Base-by-base conservation (phyloP, 2,888 invertebrate species). In the Hyposoter didymator region DNA sequence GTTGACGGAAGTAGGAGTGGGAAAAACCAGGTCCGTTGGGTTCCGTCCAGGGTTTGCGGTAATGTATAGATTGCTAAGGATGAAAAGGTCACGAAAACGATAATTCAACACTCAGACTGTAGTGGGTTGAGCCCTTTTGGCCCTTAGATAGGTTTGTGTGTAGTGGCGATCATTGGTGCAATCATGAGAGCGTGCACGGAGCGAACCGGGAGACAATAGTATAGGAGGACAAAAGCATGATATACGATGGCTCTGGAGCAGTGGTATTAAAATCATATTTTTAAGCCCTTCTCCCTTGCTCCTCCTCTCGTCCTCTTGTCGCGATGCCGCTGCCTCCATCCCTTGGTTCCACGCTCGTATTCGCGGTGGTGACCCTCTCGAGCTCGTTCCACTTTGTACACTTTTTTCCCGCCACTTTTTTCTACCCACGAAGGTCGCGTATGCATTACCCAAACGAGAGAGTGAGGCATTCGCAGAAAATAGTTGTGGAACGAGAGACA, bases 181-280 rank as follows among this genome's bases (percentile, higher is more conserved):
- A 89, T 90, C 90, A 89, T 88, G 87, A 87, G 91, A 88, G 91
- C 88, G 87, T 78, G 78, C 64, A 66, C 85, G 88, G 88, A 90
- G 84, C 89, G 88, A 89, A 87, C 90, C 88, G 87, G 91, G 91
- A 93, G 92, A 93, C 93, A 93, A 93, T 93, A 88, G 92, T 92
- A 80, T 66, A 90, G 92, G 91, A 90, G 92, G 92, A 93, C 93
- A 93, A 93, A 93, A 92, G 93, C 92, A 88, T 93, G 93, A 93
- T 93, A 92, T 93, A 93, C 90, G 93, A 90, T 90, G 90, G 89
- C 89, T 90, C 89, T 87, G 89, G 90, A 90, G 90, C 91, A 89
- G 90, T 89, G 92, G 93, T 93, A 93, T 93, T 93, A 93, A 93
- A 93, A 93, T 93, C 93, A 93, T 93, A 93, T 93, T 93, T 93